A percentile compares a stretch with the other conserved stretches of the same genome.
These are phyloP conservation scores for Morinoia aosen DNA, from an alignment of 2,888 invertebrate genomes.

Conservation along the genomic window DNA sequence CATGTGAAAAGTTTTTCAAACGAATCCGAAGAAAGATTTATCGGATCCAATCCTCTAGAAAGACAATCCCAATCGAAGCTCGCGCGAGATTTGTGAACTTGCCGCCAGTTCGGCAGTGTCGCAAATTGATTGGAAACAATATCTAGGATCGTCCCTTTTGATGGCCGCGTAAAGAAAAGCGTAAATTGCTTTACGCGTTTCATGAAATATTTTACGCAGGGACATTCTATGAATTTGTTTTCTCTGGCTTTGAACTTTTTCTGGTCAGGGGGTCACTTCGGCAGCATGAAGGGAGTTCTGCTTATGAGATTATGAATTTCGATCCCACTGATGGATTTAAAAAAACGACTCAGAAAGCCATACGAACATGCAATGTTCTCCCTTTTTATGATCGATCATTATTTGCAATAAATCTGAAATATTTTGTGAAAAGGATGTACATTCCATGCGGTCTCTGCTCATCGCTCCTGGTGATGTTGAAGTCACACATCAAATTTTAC, in stretches of 20 bases:
- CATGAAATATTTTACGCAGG: neutral
- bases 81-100: neutral
- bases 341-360: no score
- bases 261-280: neutral
- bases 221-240: neutral
- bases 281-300: neutral
- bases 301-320: neutral
- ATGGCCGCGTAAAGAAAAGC: neutral
- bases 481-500: no score
- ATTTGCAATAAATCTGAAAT: no score
- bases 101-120: neutral
- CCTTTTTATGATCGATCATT: no score
- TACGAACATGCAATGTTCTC: no score
- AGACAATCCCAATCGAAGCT: slow-evolving; percentile 17
- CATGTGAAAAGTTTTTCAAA: neutral
- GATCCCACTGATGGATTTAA: no score
- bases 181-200: neutral
- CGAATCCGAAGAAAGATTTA: slow-evolving; percentile 8
- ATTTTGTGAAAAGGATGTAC: no score
- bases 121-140: slow-evolving; percentile 10
- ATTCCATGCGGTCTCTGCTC: no score
- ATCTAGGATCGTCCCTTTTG: neutral
- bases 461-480: no score
- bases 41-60: neutral
- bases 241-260: neutral